Conservation (phyloP, 2,888 invertebrate genomes). For the Pegoplata infirma region DNA sequence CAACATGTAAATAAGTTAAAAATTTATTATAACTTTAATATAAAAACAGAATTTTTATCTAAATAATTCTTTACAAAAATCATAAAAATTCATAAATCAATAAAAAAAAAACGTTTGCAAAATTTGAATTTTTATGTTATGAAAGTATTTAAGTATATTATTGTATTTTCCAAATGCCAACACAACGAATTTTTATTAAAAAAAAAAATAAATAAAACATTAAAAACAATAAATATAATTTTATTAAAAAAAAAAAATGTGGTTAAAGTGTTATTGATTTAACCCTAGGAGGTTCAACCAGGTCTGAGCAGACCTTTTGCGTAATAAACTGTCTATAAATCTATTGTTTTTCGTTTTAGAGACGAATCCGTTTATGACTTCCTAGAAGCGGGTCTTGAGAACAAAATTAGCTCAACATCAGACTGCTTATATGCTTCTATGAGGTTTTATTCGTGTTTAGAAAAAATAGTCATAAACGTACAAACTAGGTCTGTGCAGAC, state of each 20-base stretch:
- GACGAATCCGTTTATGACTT: no score
- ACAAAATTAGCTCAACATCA: no score
- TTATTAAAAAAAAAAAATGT: slow-evolving; percentile 30
- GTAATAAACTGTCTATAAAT: no score
- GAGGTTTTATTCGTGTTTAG: no score
- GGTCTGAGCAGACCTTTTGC: no score
- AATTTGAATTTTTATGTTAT: slow-evolving; percentile 24
- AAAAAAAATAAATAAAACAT: slow-evolving; percentile 1
- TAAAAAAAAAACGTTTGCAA: background rate
- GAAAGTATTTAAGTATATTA: slow-evolving; percentile 13
- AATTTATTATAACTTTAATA: background rate
- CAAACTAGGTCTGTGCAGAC: no score
- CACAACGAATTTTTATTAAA: slow-evolving; percentile 42
- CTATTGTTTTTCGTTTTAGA: no score
- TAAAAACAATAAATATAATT: slow-evolving; percentile 22
- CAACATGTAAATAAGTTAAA: slow-evolving; percentile 26
- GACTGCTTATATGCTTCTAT: no score
- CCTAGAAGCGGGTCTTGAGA: no score
- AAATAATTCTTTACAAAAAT: background rate
- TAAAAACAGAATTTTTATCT: background rate
- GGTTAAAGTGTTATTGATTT: no score
- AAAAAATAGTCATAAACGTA: no score
- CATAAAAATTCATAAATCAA: slow-evolving; percentile 8
- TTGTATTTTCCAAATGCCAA: slow-evolving; percentile 34
- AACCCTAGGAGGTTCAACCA: no score